phyloP scores from a whole-genome alignment of 1,140 invertebrate genomes.

The Drosophila willistoni region DNA sequence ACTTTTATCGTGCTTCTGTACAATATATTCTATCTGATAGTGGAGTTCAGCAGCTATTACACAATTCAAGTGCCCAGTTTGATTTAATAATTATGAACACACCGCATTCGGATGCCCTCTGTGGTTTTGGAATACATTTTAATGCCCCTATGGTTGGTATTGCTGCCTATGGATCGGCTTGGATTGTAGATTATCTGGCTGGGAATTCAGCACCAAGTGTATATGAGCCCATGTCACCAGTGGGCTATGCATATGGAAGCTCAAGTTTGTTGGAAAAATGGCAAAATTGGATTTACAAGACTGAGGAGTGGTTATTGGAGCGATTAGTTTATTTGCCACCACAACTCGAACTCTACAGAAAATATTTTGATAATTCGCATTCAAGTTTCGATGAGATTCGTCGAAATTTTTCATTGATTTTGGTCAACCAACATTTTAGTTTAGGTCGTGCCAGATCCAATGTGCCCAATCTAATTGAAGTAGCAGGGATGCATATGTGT shows the following conservation, averaged over 20 bases:
- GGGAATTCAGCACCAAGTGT: conserved; percentile 69
- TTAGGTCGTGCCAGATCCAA: conserved; percentile 59
- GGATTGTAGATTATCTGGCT: conserved; percentile 65
- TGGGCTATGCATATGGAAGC: conserved; percentile 45
- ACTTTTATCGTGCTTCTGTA: conserved; percentile 45
- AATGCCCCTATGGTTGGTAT: conserved; percentile 67
- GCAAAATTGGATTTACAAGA: conserved; percentile 68
- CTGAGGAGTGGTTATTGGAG: conserved; percentile 42
- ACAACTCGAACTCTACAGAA: conserved; percentile 69
- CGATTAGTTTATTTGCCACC: conserved; percentile 36
- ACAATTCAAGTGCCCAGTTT: conserved; percentile 40
- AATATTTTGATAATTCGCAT: conserved; percentile 51
- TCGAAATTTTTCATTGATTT: conserved; percentile 60
- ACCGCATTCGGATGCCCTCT: conserved; percentile 57
- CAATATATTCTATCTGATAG: conserved; percentile 41
- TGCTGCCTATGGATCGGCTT: conserved; percentile 51
- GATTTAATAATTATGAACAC: conserved; percentile 69
- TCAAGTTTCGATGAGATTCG: conserved; percentile 41
- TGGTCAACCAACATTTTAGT: conserved; percentile 74
- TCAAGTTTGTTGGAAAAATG: conserved; percentile 82
- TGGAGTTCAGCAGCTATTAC: conserved; percentile 54
- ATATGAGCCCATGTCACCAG: conserved; percentile 75
- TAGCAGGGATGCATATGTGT: conserved; percentile 85
- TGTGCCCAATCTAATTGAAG: conserved; percentile 68
- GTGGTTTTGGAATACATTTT: conserved; percentile 63